Percentiles rank a stretch among this genome's conserved stretches.
Conservation (phyloP, 2,888 invertebrate genomes). For the Magallana nippona region DNA sequence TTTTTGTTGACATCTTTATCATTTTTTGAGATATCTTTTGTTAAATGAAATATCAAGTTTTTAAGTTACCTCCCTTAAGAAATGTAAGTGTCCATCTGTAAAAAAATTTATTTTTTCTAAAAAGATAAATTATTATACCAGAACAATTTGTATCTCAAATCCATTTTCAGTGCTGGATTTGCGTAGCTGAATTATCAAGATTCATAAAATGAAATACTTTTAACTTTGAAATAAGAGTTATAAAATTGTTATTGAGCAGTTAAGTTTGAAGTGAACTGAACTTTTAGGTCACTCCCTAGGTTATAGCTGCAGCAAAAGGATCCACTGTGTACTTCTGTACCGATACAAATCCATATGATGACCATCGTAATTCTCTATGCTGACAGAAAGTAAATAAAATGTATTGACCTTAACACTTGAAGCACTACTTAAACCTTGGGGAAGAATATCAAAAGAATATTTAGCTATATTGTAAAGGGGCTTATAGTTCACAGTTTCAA, state of each 20-base stretch:
- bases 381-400: constrained; percentile 7
- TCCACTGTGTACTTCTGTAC: background rate
- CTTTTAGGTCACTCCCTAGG: background rate
- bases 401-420: background rate
- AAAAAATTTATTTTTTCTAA: too few species aligned
- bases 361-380: background rate
- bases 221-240: background rate
- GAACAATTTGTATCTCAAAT: too few species aligned
- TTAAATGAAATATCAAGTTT: too few species aligned
- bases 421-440: background rate
- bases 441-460: background rate
- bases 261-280: too few species aligned
- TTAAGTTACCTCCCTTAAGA: too few species aligned
- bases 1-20: background rate
- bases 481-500: background rate
- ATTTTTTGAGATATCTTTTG: too few species aligned
- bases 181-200: too few species aligned
- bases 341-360: background rate
- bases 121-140: too few species aligned
- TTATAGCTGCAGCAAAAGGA: background rate
- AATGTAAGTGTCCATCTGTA: too few species aligned
- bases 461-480: background rate
- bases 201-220: background rate
- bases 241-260: background rate
- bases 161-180: too few species aligned